phyloP scores from a whole-genome alignment of 2,797 vertebrate genomes.

The Acanthiza pusilla region DNA sequence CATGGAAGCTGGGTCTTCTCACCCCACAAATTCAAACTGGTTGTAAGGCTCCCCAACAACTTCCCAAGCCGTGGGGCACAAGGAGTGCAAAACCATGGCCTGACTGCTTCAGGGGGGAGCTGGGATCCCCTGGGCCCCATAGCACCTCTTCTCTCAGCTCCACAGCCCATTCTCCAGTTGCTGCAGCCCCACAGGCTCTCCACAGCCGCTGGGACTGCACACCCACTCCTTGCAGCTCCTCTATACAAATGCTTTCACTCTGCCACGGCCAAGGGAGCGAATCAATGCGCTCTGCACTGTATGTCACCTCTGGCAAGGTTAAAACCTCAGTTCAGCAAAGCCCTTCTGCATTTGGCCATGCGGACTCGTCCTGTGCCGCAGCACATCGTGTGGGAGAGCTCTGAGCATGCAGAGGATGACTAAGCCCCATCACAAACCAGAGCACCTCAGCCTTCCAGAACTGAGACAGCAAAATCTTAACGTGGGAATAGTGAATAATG shows the following conservation, averaged over 20 bases:
- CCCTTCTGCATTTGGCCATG: not conserved
- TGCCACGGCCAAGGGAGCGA: not conserved
- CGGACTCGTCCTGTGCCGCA: not conserved
- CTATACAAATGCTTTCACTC: not conserved
- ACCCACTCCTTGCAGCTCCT: not conserved
- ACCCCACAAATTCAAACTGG: not conserved
- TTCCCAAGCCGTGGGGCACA: not conserved
- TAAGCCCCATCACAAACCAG: not conserved
- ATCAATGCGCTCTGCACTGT: not conserved
- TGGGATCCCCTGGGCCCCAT: accelerated
- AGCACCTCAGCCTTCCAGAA: not conserved
- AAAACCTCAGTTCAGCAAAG: not conserved
- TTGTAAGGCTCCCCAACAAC: not conserved
- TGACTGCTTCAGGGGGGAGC: not conserved
- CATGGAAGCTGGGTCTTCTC: not conserved
- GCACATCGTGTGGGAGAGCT: not conserved
- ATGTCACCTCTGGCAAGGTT: slow-evolving; percentile 1
- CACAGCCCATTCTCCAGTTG: not conserved
- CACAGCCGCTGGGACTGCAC: not conserved
- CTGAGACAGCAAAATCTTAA: accelerated
- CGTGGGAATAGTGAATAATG: not conserved
- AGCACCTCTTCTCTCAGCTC: not conserved
- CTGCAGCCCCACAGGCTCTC: not conserved
- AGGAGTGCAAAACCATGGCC: not conserved
- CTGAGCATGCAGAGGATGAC: not conserved